Percentiles rank a stretch among this genome's conserved stretches.
phyloP scores from a whole-genome alignment of 2,113 vertebrate species.

The Xyrauchen texanus region DNA sequence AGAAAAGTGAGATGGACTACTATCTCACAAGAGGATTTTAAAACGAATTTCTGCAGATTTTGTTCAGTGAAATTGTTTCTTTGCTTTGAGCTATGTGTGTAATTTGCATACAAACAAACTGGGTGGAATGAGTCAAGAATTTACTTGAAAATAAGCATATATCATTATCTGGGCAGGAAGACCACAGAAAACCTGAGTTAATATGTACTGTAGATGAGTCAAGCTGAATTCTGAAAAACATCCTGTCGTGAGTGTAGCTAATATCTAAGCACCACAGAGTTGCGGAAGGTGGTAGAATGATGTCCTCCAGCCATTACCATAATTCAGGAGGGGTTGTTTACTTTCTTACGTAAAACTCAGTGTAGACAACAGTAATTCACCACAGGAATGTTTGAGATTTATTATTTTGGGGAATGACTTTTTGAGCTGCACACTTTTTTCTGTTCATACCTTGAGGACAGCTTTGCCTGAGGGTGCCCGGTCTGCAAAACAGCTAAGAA shows the following conservation, averaged over 20 bases:
- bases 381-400: conserved; percentile 52
- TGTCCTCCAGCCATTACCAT: conserved; percentile 1
- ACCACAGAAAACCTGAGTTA: conserved; percentile 17
- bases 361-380: conserved; percentile 43
- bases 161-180: conserved; percentile 11
- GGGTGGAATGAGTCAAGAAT: conserved; percentile 29
- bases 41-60: conserved; percentile 28
- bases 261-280: conserved; percentile 29
- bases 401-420: conserved; percentile 17
- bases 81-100: conserved; percentile 10
- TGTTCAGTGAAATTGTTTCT: conserved; percentile 22
- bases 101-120: conserved; percentile 18
- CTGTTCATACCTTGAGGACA: conserved; percentile 72
- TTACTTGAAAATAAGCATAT: no score
- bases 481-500: conserved; percentile 86
- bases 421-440: conserved; percentile 46
- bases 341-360: not conserved
- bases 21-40: conserved; percentile 35
- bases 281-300: not conserved
- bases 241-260: conserved; percentile 40
- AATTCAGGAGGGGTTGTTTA: not conserved
- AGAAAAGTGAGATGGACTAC: not conserved
- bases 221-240: conserved; percentile 35
- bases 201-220: conserved; percentile 17
- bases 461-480: conserved; percentile 77